A percentile compares a stretch with the other conserved stretches of the same genome.
phyloP scores from a whole-genome alignment of 1,140 invertebrate species.

The Chymomyza costata region DNA sequence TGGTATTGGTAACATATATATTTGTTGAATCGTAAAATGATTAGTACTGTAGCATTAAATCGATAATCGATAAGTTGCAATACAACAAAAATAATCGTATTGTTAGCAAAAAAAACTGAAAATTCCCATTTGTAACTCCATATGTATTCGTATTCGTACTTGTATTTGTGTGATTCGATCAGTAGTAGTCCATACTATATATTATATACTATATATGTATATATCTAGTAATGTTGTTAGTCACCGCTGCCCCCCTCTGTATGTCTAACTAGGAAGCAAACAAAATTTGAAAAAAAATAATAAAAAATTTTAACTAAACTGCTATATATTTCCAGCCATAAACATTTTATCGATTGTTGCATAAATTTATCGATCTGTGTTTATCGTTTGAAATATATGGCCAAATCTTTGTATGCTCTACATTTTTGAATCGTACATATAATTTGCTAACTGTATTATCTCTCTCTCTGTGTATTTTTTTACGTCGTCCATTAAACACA shows the following conservation, averaged over 20 bases:
- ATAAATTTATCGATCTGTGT: neutral
- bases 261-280: conserved; percentile 60
- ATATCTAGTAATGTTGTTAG: conserved; percentile 19
- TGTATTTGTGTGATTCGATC: conserved; percentile 52
- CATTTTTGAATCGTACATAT: no score
- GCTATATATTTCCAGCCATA: conserved; percentile 38
- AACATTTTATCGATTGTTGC: neutral
- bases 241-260: conserved; percentile 19
- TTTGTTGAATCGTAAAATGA: no score
- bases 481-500: neutral
- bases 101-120: conserved; percentile 7
- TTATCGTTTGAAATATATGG: neutral
- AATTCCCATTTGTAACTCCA: conserved; percentile 41
- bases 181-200: conserved; percentile 34
- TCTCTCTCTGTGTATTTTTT: no score
- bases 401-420: no score
- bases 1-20: conserved; percentile 33
- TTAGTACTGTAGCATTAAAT: conserved; percentile 30
- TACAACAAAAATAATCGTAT: conserved; percentile 7
- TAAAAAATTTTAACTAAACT: conserved; percentile 20
- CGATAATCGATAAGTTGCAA: conserved; percentile 7
- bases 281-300: conserved; percentile 1
- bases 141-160: conserved; percentile 41
- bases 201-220: conserved; percentile 13
- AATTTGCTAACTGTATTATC: no score